A percentile compares a stretch with the other conserved stretches of the same genome.
These are phyloP conservation scores for Asarcornis scutulata DNA, from an alignment of 2,113 vertebrate genomes.

Conservation along the genomic window DNA sequence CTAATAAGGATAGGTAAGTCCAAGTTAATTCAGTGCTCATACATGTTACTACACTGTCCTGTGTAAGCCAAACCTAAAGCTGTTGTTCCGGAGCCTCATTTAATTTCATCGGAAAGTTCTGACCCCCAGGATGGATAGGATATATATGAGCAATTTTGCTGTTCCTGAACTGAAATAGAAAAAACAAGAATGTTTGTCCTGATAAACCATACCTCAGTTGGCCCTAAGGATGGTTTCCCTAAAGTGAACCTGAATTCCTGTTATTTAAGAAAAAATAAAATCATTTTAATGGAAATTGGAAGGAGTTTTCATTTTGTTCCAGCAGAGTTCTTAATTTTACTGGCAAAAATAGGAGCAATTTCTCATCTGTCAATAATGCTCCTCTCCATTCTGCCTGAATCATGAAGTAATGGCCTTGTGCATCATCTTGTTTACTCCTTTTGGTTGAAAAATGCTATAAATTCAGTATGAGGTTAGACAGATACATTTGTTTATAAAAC, in stretches of 20 bases:
- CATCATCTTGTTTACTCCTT: slow-evolving; percentile 33
- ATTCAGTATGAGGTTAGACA: slow-evolving; percentile 23
- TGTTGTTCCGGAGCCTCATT: not conserved
- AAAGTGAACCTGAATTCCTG: not conserved
- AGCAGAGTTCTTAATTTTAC: slow-evolving; percentile 33
- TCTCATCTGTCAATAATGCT: slow-evolving; percentile 35
- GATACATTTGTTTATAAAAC: slow-evolving; percentile 50
- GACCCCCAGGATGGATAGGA: not conserved
- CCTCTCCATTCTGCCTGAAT: not conserved
- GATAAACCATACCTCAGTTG: not conserved
- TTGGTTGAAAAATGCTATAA: slow-evolving; percentile 25
- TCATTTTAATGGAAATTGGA: not conserved
- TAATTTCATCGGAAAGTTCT: not conserved
- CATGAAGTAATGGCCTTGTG: slow-evolving; percentile 20
- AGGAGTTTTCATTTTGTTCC: slow-evolving; percentile 29
- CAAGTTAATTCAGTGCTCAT: not conserved
- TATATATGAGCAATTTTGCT: not conserved
- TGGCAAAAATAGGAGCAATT: slow-evolving; percentile 32
- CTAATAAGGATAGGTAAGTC: not conserved
- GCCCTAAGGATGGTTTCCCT: not conserved
- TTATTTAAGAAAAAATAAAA: not conserved
- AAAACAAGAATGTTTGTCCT: not conserved
- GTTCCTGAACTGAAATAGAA: not conserved
- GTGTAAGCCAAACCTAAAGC: not conserved
- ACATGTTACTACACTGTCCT: not conserved